These are phyloP conservation scores for Podarcis raffonei DNA, from an alignment of 2,113 vertebrate species.

Conservation along the genomic window DNA sequence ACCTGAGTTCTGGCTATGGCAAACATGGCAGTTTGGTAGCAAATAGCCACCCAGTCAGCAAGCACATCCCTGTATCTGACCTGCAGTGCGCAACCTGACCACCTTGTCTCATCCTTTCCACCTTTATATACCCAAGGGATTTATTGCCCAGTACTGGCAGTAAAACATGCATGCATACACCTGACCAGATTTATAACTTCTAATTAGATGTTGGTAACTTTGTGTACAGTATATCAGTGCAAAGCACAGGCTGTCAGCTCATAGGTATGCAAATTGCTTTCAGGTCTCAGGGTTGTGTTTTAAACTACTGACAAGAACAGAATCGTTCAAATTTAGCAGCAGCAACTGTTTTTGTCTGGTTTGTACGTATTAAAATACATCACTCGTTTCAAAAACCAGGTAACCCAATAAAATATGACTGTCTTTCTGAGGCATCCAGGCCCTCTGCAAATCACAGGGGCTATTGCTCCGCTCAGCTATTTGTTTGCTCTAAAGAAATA, in stretches of 20 bases:
- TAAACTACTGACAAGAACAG: not conserved
- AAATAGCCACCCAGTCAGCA: too few species aligned
- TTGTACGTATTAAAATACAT: not conserved
- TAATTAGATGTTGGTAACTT: not conserved
- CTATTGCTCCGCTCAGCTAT: not conserved
- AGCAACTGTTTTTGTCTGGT: not conserved
- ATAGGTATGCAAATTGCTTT: not conserved
- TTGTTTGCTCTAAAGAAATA: not conserved
- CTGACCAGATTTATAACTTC: not conserved
- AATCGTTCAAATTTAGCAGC: not conserved
- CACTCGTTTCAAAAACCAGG: constrained; percentile 16
- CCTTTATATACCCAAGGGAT: not conserved
- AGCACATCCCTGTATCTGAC: not conserved
- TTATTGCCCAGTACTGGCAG: not conserved
- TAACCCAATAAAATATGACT: constrained; percentile 26
- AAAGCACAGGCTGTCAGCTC: not conserved
- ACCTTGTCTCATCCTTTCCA: not conserved
- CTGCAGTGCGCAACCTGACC: not conserved
- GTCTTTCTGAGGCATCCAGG: constrained; percentile 31
- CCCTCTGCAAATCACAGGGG: not conserved
- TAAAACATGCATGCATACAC: not conserved
- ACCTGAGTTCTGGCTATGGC: not conserved
- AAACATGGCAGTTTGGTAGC: not conserved
- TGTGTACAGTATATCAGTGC: not conserved
- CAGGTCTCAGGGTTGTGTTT: not conserved